Base-by-base conservation (phyloP, 2,888 invertebrate genomes). In the Lydus trimaculatus region DNA sequence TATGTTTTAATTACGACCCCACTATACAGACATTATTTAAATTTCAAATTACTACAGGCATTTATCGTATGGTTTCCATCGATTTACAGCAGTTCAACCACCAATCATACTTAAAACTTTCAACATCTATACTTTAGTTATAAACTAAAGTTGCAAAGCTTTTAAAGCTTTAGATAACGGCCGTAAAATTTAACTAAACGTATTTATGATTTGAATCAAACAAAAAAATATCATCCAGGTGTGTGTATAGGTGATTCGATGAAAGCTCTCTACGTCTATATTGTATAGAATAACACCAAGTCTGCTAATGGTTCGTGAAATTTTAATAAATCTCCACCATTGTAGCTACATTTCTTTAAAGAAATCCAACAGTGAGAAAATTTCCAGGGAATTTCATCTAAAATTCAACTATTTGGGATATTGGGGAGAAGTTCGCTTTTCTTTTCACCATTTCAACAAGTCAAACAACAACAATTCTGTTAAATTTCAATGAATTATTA, bases 21-120 rank as follows among this genome's bases (percentile, higher is more conserved):
- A 25, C 52, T 33, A 59, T 58, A n/a, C n/a, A 20, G 33, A 48
- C 31, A 64, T 61, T 62, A 65, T 68, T 61, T 43, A 64, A 68
- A 62, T 65, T 62, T 68, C 52, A 31, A 64, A 58, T 67, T 67
- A 67, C 61, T 43, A 23, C 64, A n/a, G 56, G 60, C 60, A 60
- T 63, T 67, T 63, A 64, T 59, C 13, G 61, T 39, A 67, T 52
- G 48, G 62, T 31, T 63, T 61, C 23, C 58, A 58, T 43, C 66
- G 67, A 63, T 60, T 63, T 48, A n/a, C n/a, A n/a, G n/a, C n/a
- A 33, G 64, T 60, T 58, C 43, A n/a, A 43, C 64, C 67, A 67
- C 64, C 64, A 69, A 69, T 69, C 65, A 69, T 69, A 69, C 59
- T 65, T 69, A 65, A 69, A 65, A 69, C 25, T 69, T 69, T 58